Evolutionary conservation across 1,140 invertebrate genomes (phyloP).

Genomic region (Periplaneta americana): DNA sequence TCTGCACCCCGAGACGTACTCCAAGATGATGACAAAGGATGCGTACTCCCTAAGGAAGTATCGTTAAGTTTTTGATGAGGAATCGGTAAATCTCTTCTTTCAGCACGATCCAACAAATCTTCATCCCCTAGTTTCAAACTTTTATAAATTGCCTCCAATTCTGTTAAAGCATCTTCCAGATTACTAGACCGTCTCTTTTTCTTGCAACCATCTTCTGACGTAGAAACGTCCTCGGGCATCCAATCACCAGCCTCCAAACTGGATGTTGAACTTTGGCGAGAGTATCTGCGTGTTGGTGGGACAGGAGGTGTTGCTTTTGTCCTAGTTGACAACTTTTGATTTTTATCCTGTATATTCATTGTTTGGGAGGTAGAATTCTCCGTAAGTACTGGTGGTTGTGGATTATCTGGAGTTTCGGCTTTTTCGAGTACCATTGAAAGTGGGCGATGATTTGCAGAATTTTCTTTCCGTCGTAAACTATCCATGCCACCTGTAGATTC

Average conservation of each 20-base stretch:
- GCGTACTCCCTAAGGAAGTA: background rate
- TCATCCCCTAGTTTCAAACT: constrained; percentile 75
- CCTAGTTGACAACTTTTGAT: no score
- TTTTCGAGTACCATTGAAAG: constrained; percentile 32
- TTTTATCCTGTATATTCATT: no score
- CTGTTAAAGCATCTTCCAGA: constrained; percentile 78
- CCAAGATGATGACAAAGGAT: background rate
- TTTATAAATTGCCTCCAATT: constrained; percentile 85
- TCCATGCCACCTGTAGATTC: constrained; percentile 22
- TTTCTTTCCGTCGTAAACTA: constrained; percentile 35
- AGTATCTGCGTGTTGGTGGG: constrained; percentile 18
- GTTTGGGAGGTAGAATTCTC: background rate
- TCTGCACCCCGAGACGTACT: constrained; percentile 7
- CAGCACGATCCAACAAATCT: constrained; percentile 69
- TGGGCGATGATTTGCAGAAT: constrained; percentile 21
- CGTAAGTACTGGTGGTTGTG: background rate
- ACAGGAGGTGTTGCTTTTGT: background rate
- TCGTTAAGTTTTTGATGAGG: constrained; percentile 28
- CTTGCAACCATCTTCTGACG: constrained; percentile 36
- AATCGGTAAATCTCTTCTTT: constrained; percentile 64
- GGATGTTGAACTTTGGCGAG: constrained; percentile 16
- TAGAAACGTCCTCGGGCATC: background rate
- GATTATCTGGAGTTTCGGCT: constrained; percentile 21
- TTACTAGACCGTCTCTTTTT: constrained; percentile 60
- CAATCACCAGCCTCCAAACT: constrained; percentile 15